phyloP scores from a whole-genome alignment of 2,113 vertebrate genomes.

The Neodontobutis hainanensis region DNA sequence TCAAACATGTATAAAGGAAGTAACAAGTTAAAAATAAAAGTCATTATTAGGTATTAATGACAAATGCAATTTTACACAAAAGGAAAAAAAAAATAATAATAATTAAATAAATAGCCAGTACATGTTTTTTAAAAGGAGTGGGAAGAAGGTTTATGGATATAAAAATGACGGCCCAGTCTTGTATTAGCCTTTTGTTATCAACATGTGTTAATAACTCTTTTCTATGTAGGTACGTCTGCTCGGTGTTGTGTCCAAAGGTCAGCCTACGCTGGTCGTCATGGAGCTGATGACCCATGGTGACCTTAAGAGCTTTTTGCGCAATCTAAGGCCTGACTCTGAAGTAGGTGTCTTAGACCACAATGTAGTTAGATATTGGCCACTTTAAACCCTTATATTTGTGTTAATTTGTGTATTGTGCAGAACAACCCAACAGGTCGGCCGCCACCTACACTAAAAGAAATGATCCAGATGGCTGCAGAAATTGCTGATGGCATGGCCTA shows the following conservation, averaged over 20 bases:
- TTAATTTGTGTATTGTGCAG: constrained; percentile 64
- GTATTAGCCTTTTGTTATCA: not conserved
- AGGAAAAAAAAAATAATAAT: not conserved
- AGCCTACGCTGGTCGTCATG: constrained; percentile 96
- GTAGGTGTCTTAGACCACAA: constrained; percentile 58
- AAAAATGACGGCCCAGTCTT: not conserved
- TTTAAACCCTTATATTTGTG: not conserved
- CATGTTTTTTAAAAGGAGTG: too few species aligned
- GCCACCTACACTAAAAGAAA: constrained; percentile 88
- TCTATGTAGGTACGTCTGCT: constrained; percentile 87
- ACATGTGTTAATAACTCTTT: not conserved
- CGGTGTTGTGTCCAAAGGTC: constrained; percentile 96
- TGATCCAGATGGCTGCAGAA: constrained; percentile 96
- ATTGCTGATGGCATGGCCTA: constrained; percentile 99
- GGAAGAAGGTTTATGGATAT: too few species aligned
- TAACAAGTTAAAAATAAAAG: too few species aligned
- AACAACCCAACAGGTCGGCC: constrained; percentile 88
- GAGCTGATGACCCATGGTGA: constrained; percentile 97
- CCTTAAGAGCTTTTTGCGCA: constrained; percentile 92
- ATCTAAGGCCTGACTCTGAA: constrained; percentile 92
- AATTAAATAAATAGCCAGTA: not conserved
- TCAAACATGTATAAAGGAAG: too few species aligned
- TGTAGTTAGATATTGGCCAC: not conserved
- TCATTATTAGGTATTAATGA: too few species aligned
- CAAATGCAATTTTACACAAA: not conserved